A percentile compares a stretch with the other conserved stretches of the same genome.
phyloP scores from a whole-genome alignment of 2,797 vertebrate genomes.

The Darevskia nairensis region DNA sequence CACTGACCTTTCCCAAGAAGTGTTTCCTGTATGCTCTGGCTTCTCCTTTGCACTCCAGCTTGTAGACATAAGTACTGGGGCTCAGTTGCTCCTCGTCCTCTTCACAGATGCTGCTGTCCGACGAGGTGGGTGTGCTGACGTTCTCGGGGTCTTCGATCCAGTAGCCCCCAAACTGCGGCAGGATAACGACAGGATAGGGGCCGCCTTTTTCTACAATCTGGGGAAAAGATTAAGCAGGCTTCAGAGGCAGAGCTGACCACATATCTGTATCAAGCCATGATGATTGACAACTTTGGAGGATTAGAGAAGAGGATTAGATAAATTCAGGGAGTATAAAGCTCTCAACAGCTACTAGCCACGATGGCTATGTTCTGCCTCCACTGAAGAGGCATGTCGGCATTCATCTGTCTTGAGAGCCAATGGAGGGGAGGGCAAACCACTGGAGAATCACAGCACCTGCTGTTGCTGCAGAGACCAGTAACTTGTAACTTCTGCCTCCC shows the following conservation, averaged over 20 bases:
- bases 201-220: slow-evolving; percentile 94
- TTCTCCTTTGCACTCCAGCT: slow-evolving; percentile 92
- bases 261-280: neutral
- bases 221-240: neutral
- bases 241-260: neutral
- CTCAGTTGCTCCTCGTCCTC: slow-evolving; percentile 90
- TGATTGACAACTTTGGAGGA: too few species aligned
- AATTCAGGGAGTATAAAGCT: too few species aligned
- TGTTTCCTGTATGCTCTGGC: slow-evolving; percentile 93
- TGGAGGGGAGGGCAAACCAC: too few species aligned
- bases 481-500: too few species aligned
- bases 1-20: slow-evolving; percentile 94
- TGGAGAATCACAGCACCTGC: too few species aligned
- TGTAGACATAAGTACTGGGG: slow-evolving; percentile 83
- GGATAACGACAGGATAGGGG: slow-evolving; percentile 91
- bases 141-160: slow-evolving; percentile 97
- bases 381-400: too few species aligned
- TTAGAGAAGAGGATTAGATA: too few species aligned
- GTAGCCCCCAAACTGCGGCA: slow-evolving; percentile 97
- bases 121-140: slow-evolving; percentile 88
- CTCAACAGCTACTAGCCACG: too few species aligned
- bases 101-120: slow-evolving; percentile 93
- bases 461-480: too few species aligned
- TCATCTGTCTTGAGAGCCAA: too few species aligned
- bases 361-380: too few species aligned